Conservation (phyloP, 1,140 invertebrate genomes). For the Achatina immaculata region DNA sequence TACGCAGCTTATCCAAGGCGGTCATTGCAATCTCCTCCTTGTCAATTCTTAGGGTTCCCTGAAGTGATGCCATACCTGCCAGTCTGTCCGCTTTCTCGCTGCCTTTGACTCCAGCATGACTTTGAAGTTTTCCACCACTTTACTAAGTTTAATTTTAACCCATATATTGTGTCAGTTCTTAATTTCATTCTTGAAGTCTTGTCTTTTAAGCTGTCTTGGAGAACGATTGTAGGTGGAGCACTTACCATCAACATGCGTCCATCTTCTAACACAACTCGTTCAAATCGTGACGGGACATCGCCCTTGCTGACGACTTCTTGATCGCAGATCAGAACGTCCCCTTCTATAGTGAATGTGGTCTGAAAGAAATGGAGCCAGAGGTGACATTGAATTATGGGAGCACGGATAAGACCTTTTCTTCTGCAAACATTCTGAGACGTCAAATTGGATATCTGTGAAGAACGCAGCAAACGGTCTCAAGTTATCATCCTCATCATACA, state of each 20-base stretch:
- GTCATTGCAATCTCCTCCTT: no score
- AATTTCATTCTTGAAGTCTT: no score
- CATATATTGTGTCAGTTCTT: no score
- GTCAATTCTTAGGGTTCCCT: no score
- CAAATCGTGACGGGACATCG: constrained; percentile 54
- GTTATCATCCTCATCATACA: background rate
- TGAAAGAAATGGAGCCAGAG: constrained; percentile 42
- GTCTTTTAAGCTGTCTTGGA: no score
- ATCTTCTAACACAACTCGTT: constrained; percentile 53
- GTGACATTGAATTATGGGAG: background rate
- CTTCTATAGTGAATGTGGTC: constrained; percentile 61
- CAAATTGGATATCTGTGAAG: background rate
- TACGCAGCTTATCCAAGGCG: no score
- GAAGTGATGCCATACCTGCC: no score
- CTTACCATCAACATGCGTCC: constrained; percentile 59
- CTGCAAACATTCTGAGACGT: background rate
- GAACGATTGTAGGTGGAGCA: no score
- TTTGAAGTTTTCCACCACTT: no score
- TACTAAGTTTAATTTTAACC: no score
- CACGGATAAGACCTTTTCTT: background rate
- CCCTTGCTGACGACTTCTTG: constrained; percentile 54
- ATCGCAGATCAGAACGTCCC: constrained; percentile 55
- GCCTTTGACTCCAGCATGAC: no score
- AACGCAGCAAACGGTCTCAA: background rate
- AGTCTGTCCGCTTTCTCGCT: no score